Percentiles rank a stretch among this genome's conserved stretches.
Conservation (phyloP, 2,888 invertebrate genomes). For the Horisme vitalbata region DNA sequence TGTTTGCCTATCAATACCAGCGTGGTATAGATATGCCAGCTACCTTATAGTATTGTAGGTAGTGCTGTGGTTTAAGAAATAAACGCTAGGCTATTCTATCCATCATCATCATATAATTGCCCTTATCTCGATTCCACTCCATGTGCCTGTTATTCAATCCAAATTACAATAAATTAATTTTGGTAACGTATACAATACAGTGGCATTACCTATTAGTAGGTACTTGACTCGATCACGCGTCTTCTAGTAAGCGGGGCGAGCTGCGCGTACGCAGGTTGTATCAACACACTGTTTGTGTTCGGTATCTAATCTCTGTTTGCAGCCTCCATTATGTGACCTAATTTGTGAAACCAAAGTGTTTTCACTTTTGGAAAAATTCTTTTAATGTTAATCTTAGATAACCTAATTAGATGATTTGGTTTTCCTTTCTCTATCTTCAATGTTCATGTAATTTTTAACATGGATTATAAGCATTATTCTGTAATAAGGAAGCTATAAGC, state of each 20-base stretch:
- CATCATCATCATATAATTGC: no score
- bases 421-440: background rate
- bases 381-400: constrained; percentile 26
- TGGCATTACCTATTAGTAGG: constrained; percentile 23
- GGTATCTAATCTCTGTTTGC: constrained; percentile 74
- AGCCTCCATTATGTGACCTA: constrained; percentile 71
- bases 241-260: background rate
- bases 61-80: no score
- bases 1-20: no score
- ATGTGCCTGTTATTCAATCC: background rate
- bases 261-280: constrained; percentile 22
- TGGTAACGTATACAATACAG: no score
- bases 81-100: no score
- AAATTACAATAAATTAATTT: no score
- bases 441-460: background rate
- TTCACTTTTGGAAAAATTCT: constrained; percentile 33
- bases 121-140: no score
- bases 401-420: constrained; percentile 15
- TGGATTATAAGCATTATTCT: no score
- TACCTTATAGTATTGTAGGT: no score
- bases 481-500: no score
- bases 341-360: constrained; percentile 51
- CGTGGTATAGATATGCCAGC: no score
- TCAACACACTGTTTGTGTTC: constrained; percentile 54
- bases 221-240: constrained; percentile 15